Percentiles rank a stretch among this genome's conserved stretches.
Conservation (phyloP, 2,888 invertebrate genomes). For the Eupsilia transversa region DNA sequence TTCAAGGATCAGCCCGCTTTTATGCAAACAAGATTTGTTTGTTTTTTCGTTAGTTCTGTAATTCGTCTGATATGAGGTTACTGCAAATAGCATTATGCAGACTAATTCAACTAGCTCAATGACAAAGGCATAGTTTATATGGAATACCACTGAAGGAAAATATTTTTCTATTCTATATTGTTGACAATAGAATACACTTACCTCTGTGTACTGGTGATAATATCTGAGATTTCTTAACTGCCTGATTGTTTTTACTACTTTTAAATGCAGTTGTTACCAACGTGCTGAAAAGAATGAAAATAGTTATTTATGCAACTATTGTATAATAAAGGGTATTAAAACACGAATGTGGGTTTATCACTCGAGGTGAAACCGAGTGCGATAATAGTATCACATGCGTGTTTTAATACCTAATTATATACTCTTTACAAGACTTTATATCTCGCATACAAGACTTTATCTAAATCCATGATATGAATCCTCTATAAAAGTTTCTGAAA, state of each 20-base stretch:
- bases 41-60: neutral
- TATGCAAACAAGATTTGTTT: neutral
- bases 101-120: neutral
- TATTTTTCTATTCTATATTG: neutral
- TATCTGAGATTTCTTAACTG: conserved; percentile 78
- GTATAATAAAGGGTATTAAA: no score
- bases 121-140: conserved; percentile 4
- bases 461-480: no score
- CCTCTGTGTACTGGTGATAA: conserved; percentile 80
- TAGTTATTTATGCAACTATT: no score
- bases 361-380: no score
- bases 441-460: no score
- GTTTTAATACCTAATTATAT: no score
- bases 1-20: neutral
- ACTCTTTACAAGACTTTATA: no score
- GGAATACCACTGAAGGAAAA: neutral
- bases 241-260: conserved; percentile 73
- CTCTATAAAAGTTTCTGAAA: no score
- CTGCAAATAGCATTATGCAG: neutral
- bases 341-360: no score
- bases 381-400: no score
- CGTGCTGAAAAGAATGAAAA: conserved; percentile 69
- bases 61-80: no score
- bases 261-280: conserved; percentile 74
- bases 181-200: conserved; percentile 61